phyloP scores from a whole-genome alignment of 2,888 invertebrate genomes.

The Linyphia triangularis region DNA sequence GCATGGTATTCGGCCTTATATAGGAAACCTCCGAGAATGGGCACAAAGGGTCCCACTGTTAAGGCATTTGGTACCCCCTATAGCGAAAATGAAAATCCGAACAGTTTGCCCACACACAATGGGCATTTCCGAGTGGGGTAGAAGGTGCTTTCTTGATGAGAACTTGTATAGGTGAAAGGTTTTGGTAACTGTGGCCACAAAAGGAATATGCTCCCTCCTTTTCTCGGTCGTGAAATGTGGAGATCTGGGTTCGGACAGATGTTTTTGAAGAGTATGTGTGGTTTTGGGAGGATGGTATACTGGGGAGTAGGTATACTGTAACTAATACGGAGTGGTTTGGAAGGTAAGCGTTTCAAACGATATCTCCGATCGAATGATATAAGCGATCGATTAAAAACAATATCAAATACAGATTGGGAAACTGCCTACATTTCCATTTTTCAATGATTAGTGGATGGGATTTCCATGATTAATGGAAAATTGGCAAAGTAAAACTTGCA shows the following conservation, averaged over 20 bases:
- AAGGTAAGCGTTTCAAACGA: no score
- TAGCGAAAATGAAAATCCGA: conserved; percentile 31
- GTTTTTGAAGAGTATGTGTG: conserved; percentile 17
- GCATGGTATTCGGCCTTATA: conserved; percentile 10
- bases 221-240: neutral
- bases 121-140: neutral
- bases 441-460: no score
- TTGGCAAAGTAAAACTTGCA: no score
- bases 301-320: no score
- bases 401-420: no score
- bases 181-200: conserved; percentile 1
- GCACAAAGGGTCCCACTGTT: conserved; percentile 56
- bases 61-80: conserved; percentile 22
- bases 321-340: no score
- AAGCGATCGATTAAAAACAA: no score
- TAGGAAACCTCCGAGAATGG: conserved; percentile 32
- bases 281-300: no score
- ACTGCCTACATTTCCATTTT: no score
- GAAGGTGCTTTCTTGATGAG: neutral
- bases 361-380: no score
- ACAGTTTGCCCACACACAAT: conserved; percentile 31
- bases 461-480: no score
- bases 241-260: conserved; percentile 28
- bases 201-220: neutral
- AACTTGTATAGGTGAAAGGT: neutral